Conservation (phyloP, 2,888 invertebrate species). For the Melolontha melolontha region DNA sequence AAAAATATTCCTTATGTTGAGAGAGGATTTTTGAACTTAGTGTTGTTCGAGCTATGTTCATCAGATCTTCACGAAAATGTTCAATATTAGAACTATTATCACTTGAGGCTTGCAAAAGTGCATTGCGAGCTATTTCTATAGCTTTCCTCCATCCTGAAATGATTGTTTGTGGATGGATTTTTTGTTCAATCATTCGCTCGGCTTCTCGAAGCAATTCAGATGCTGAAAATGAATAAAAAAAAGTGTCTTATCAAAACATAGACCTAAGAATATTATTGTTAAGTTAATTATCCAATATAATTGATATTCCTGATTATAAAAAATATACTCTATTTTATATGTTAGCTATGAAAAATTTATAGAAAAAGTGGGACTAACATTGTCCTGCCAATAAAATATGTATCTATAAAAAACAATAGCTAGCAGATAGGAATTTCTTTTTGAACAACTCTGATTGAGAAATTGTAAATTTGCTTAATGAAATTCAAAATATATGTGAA, state of each 20-base stretch:
- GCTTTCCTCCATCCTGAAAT: constrained; percentile 96
- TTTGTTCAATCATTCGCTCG: constrained; percentile 91
- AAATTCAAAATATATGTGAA: no score
- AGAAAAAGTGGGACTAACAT: no score
- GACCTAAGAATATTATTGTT: constrained; percentile 3
- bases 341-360: no score
- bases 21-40: constrained; percentile 97
- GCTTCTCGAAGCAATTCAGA: constrained; percentile 95
- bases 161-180: constrained; percentile 98
- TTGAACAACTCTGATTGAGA: no score
- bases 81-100: constrained; percentile 86
- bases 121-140: constrained; percentile 83
- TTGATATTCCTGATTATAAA: no score
- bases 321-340: no score
- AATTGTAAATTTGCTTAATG: no score
- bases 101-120: constrained; percentile 81
- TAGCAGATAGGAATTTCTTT: no score
- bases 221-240: constrained; percentile 68
- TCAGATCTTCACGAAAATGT: constrained; percentile 86
- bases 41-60: constrained; percentile 98
- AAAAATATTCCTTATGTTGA: constrained; percentile 97
- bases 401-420: no score
- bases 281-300: background rate
- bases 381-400: no score
- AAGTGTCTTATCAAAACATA: constrained; percentile 2